Conservation (phyloP, 2,888 invertebrate species). For the Trissonchulus sp. region DNA sequence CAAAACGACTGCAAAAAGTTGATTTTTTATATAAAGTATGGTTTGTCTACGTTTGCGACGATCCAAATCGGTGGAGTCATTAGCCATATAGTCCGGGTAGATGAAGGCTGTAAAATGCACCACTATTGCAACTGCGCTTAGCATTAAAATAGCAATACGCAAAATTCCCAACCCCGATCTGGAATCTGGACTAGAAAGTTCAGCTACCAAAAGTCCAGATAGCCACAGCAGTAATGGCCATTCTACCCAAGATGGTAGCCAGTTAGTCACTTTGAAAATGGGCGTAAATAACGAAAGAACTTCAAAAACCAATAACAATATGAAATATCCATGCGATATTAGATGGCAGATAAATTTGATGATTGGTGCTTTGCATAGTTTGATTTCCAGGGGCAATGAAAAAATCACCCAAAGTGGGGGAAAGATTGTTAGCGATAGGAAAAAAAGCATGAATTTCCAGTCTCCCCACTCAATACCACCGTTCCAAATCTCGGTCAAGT, state of each 20-base stretch:
- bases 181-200: slow-evolving; percentile 94
- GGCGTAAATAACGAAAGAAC: slow-evolving; percentile 37
- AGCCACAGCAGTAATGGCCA: slow-evolving; percentile 90
- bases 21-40: slow-evolving; percentile 62
- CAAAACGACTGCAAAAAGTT: slow-evolving; percentile 89
- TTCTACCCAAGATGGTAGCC: slow-evolving; percentile 90
- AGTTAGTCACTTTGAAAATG: slow-evolving; percentile 50
- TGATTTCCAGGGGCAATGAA: slow-evolving; percentile 86
- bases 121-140: slow-evolving; percentile 71
- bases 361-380: slow-evolving; percentile 95
- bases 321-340: slow-evolving; percentile 94
- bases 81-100: neutral
- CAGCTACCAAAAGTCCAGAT: slow-evolving; percentile 85
- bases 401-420: slow-evolving; percentile 94
- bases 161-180: slow-evolving; percentile 88
- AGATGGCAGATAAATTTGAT: slow-evolving; percentile 99
- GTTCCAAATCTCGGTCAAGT: slow-evolving; percentile 82
- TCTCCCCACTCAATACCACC: slow-evolving; percentile 93
- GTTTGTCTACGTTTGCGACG: slow-evolving; percentile 10
- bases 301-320: slow-evolving; percentile 70
- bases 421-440: slow-evolving; percentile 82
- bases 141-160: slow-evolving; percentile 58
- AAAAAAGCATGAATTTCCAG: slow-evolving; percentile 84
- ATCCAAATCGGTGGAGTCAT: slow-evolving; percentile 42
- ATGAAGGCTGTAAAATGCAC: slow-evolving; percentile 49